A percentile compares a stretch with the other conserved stretches of the same genome.
Conservation (phyloP, 2,888 invertebrate genomes). For the Synergus itoensis region DNA sequence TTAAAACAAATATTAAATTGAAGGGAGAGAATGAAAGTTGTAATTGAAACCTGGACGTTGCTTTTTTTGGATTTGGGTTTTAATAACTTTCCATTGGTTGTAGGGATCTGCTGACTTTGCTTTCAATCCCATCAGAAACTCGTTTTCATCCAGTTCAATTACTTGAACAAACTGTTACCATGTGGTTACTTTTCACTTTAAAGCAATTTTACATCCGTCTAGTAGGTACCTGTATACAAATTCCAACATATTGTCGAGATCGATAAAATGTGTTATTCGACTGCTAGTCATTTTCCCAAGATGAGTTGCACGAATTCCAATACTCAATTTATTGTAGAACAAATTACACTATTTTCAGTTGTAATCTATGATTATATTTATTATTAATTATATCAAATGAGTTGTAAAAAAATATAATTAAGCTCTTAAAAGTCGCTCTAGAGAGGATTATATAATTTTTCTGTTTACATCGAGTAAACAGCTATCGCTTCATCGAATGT, state of each 20-base stretch:
- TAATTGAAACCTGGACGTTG: too few species aligned
- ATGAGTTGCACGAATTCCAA: constrained; percentile 16
- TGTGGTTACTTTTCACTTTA: constrained; percentile 31
- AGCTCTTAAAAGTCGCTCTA: neutral
- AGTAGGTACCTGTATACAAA: neutral
- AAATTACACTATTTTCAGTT: too few species aligned
- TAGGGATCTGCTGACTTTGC: constrained; percentile 24
- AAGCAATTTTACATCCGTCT: constrained; percentile 19
- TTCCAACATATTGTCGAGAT: constrained; percentile 10
- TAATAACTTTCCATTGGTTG: constrained; percentile 16
- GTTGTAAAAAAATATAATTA: neutral
- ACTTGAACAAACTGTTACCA: constrained; percentile 37
- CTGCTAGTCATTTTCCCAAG: constrained; percentile 4
- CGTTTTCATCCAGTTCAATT: constrained; percentile 47
- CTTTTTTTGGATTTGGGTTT: constrained; percentile 10
- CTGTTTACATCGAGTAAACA: constrained; percentile 7
- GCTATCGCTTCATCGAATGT: neutral
- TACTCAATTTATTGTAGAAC: neutral
- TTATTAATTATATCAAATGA: too few species aligned
- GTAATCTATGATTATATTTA: too few species aligned
- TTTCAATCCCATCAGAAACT: constrained; percentile 45
- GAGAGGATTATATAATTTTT: neutral
- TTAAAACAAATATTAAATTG: too few species aligned
- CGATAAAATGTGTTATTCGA: constrained; percentile 15
- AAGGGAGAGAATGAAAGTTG: neutral